Evolutionary conservation across 1,140 invertebrate species (phyloP).

Genomic region (Scaptomyza graminum): DNA sequence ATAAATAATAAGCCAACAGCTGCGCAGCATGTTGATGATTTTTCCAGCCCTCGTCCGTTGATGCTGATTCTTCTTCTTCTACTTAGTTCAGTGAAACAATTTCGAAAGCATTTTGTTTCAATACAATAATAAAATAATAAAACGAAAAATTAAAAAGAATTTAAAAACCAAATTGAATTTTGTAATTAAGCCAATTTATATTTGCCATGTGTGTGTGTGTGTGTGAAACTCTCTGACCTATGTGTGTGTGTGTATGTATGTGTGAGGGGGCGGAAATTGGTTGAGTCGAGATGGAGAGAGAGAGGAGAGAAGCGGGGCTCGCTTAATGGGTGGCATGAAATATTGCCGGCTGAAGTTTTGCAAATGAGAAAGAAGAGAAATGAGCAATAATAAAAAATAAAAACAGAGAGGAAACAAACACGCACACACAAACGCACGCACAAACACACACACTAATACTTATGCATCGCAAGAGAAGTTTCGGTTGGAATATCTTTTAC

Average conservation of each 20-base stretch:
- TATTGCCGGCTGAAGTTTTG: constrained; percentile 78
- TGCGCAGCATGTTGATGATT: constrained; percentile 40
- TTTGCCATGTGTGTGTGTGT: constrained; percentile 6
- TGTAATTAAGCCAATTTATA: constrained; percentile 79
- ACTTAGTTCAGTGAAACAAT: constrained; percentile 31
- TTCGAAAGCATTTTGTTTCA: constrained; percentile 61
- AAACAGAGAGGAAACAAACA: constrained; percentile 30
- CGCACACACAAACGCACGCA: not conserved
- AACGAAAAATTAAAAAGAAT: too few relatives aligned
- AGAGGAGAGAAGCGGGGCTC: constrained; percentile 19
- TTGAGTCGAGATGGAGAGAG: constrained; percentile 6
- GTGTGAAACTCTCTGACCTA: constrained; percentile 8
- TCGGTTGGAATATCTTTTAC: constrained; percentile 12
- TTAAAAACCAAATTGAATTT: constrained; percentile 82
- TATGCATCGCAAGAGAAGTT: constrained; percentile 4
- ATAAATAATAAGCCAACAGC: constrained; percentile 75
- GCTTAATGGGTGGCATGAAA: constrained; percentile 78
- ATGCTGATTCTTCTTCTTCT: constrained; percentile 3
- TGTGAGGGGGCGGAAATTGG: constrained; percentile 72
- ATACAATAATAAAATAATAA: constrained; percentile 62
- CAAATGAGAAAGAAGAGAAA: constrained; percentile 73
- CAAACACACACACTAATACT: not conserved
- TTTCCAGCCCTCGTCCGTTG: constrained; percentile 16
- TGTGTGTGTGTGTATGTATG: constrained; percentile 36
- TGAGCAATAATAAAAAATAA: constrained; percentile 56